phyloP scores from a whole-genome alignment of 2,797 vertebrate species.

The Lutjanus campechanus region DNA sequence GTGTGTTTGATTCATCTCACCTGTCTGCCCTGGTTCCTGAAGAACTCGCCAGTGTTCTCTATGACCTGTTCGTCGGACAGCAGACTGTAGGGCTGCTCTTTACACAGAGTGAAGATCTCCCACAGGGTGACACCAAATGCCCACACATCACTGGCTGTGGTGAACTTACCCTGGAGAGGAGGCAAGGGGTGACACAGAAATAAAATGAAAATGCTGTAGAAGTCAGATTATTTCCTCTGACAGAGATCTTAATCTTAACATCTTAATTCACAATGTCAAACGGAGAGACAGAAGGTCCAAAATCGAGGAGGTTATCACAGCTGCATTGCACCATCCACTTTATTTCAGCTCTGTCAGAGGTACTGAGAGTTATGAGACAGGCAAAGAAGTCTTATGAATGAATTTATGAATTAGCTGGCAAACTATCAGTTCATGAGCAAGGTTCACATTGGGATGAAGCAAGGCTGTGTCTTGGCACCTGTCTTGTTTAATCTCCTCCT shows the following conservation, averaged over 20 bases:
- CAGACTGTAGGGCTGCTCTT: slow-evolving; percentile 95
- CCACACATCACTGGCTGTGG: slow-evolving; percentile 97
- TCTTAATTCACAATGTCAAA: too few relatives aligned
- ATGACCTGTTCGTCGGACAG: slow-evolving; percentile 98
- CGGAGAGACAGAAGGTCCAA: too few relatives aligned
- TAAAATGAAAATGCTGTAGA: background rate
- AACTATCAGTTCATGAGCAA: too few relatives aligned
- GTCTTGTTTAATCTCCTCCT: background rate
- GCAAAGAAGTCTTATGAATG: too few relatives aligned
- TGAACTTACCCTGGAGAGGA: slow-evolving; percentile 94
- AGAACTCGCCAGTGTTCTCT: slow-evolving; percentile 98
- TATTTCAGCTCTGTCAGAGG: too few relatives aligned
- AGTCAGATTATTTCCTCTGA: background rate
- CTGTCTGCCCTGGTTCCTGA: slow-evolving; percentile 96
- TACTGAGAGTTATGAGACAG: too few relatives aligned
- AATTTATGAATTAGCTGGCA: too few relatives aligned
- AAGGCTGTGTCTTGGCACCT: background rate
- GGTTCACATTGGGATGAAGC: background rate
- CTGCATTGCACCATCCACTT: too few relatives aligned
- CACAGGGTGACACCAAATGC: slow-evolving; percentile 96
- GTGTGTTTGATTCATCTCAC: slow-evolving; percentile 73
- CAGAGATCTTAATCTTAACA: too few relatives aligned
- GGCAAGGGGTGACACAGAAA: background rate
- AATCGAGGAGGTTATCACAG: too few relatives aligned
- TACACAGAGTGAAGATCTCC: slow-evolving; percentile 96